Evolutionary conservation across 2,113 vertebrate species (phyloP), one percentile per base, ranked within the genome.

Genomic region (Anseranas semipalmata): DNA sequence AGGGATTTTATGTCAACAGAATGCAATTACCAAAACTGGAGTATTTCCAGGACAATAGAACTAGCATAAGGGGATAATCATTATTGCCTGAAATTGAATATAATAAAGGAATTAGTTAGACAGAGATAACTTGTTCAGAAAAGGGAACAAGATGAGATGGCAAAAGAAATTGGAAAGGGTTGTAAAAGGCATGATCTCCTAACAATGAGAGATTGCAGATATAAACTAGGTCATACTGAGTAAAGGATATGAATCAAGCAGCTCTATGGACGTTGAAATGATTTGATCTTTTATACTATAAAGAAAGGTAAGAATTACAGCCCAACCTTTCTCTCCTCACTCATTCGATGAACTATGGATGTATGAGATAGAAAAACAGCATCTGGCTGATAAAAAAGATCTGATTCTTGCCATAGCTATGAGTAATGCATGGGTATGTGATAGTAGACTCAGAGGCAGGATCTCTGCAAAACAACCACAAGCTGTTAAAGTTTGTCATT

Each of bases 1-100:
- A 95, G 77, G 80, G 71, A 90, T 94, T 96, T 95, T 96, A 93
- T 94, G 90, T 81, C 90, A 95, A 94, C 84, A 93, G 92, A 97
- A 96, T 91, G 85, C 88, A 94, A 91, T 97, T 94, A 92, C 74
- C 73, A 75, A 93, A 89, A 81, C 71, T 91, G 91, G 96, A 96
- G 68, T 86, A 95, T 90, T 95, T 96, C 93, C 95, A 96, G 95
- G 87, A 93, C 79, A 92, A 91, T 90, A 92, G 82, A 86, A 84
- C 79, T 83, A 90, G 56, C 85, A 90, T 86, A 95, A 95, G 80
- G 76, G 86, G 85, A 96, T 94, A 93, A 95, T 92, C 46, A 81
- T 90, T 90, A 96, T 81, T 94, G 95, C 88, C 88, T 92, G 76
- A 89, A 97, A 96, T 92, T 88, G 72, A 91, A 94, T 95, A 93